These are phyloP conservation scores for Lagodon rhomboides DNA, from an alignment of 2,797 vertebrate species.

Conservation along the genomic window DNA sequence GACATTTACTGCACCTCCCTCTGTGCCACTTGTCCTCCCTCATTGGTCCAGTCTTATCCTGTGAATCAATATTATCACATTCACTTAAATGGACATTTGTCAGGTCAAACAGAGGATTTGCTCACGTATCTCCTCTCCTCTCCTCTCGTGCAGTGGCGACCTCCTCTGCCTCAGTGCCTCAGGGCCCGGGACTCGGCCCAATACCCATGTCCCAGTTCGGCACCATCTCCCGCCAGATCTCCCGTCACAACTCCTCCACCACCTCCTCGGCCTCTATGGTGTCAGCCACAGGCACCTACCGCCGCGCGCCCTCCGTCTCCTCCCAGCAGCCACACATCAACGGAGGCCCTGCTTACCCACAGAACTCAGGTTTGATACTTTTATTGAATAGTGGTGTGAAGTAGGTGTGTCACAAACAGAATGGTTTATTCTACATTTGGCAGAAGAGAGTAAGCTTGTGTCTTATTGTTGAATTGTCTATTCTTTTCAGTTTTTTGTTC, in stretches of 20 bases:
- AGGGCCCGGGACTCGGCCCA: constrained; percentile 91
- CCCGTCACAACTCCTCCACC: constrained; percentile 96
- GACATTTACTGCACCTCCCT: neutral
- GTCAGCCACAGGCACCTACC: constrained; percentile 97
- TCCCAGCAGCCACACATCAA: constrained; percentile 98
- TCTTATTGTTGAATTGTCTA: neutral
- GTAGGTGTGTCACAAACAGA: neutral
- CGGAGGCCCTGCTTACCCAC: constrained; percentile 95
- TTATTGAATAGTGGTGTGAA: neutral
- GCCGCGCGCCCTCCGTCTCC: constrained; percentile 96
- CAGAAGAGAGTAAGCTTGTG: neutral
- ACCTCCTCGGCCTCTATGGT: constrained; percentile 98
- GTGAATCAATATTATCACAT: neutral
- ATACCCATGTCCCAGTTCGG: constrained; percentile 99
- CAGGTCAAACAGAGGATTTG: neutral
- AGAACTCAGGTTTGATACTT: constrained; percentile 90
- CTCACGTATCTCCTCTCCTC: neutral
- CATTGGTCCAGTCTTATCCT: neutral
- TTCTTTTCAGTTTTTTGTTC: constrained; percentile 4
- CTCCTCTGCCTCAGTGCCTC: constrained; percentile 83
- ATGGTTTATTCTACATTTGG: neutral
- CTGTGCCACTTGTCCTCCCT: neutral
- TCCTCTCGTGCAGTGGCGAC: constrained; percentile 52
- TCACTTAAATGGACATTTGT: neutral
- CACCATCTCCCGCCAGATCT: constrained; percentile 99